phyloP scores from a whole-genome alignment of 2,113 vertebrate genomes.

The Campylomormyrus tamandua region DNA sequence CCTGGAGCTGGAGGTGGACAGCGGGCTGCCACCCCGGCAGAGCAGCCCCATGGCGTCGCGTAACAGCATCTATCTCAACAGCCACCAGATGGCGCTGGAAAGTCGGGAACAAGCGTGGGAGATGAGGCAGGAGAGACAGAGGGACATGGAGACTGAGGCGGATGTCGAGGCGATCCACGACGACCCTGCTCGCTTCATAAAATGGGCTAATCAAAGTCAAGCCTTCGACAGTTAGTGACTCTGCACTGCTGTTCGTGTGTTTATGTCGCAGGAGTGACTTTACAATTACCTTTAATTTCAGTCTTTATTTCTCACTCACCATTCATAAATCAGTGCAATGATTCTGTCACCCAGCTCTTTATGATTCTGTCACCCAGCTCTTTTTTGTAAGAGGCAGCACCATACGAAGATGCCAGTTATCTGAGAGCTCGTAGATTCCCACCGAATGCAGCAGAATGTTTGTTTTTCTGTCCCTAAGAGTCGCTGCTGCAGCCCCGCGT shows the following conservation, averaged over 20 bases:
- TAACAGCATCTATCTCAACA: slow-evolving; percentile 66
- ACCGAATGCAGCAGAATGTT: not conserved
- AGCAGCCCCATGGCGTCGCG: slow-evolving; percentile 52
- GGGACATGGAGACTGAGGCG: not conserved
- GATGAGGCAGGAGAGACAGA: slow-evolving; percentile 15
- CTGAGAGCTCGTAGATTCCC: not conserved
- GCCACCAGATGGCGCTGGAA: slow-evolving; percentile 57
- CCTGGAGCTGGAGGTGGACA: slow-evolving; percentile 41
- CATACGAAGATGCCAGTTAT: not conserved
- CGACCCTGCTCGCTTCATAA: not conserved
- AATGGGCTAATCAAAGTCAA: not conserved
- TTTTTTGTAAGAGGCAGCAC: not conserved
- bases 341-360: not conserved
- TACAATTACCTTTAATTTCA: not conserved
- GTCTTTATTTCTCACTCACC: not conserved
- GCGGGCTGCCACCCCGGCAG: slow-evolving; percentile 43
- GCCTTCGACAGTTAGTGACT: slow-evolving; percentile 5
- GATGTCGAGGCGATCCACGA: slow-evolving; percentile 19
- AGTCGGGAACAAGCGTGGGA: slow-evolving; percentile 45
- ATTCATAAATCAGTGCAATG: not conserved
- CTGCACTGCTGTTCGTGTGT: not conserved
- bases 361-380: not conserved
- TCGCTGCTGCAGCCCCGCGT: not conserved
- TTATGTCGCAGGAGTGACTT: not conserved
- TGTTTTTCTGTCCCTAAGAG: not conserved